Conservation (phyloP, 2,113 vertebrate species). For the Junco hyemalis region DNA sequence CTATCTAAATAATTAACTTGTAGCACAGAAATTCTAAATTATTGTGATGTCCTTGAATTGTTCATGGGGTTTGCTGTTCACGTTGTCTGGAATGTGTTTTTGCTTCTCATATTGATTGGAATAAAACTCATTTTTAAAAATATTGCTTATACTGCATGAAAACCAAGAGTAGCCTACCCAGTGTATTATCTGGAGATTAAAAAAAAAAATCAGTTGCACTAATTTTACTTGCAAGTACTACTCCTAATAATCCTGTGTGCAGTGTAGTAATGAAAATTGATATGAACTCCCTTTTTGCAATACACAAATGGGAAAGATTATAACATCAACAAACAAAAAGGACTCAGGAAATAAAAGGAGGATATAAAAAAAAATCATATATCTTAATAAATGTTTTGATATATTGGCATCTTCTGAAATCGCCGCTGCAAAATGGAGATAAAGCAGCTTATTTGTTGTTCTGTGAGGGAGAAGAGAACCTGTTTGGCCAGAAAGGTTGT, state of each 20-base stretch:
- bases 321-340: not conserved
- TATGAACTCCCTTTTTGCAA: not conserved
- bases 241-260: not conserved
- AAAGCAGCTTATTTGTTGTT: not conserved
- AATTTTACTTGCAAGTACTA: not conserved
- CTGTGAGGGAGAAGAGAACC: not conserved
- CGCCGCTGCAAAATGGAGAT: not conserved
- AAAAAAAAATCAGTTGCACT: not conserved
- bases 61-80: not conserved
- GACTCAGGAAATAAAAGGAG: not conserved
- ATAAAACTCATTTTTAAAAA: not conserved
- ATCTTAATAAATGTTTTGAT: not conserved
- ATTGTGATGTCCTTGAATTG: conserved; percentile 29
- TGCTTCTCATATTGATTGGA: not conserved
- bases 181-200: not conserved
- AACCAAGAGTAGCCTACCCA: not conserved
- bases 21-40: conserved; percentile 34
- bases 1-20: conserved; percentile 52
- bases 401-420: not conserved
- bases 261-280: not conserved
- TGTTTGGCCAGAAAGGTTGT: not conserved
- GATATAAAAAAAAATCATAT: not conserved
- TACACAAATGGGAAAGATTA: not conserved
- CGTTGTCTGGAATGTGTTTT: not conserved
- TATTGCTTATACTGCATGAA: not conserved